Conservation (phyloP, 2,113 vertebrate species). For the Gobiocypris rarus region DNA sequence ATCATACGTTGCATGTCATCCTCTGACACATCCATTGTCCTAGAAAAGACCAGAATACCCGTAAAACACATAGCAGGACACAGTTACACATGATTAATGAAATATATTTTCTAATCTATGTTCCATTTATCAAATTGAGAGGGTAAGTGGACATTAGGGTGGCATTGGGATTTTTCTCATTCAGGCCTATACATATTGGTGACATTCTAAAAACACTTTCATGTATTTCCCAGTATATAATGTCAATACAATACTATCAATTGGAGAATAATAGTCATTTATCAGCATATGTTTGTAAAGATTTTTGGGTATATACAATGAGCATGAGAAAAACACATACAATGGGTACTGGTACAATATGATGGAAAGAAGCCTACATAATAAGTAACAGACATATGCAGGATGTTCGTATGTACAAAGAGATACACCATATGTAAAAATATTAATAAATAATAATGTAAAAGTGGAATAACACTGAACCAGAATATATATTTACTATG, state of each 20-base stretch:
- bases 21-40: neutral
- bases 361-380: neutral
- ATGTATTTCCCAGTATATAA: neutral
- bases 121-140: neutral
- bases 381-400: neutral
- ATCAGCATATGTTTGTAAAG: no score
- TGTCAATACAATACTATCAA: neutral
- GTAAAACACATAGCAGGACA: neutral
- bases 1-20: neutral
- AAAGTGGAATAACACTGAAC: neutral
- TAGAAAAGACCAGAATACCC: neutral
- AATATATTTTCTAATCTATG: neutral
- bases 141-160: neutral
- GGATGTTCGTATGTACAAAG: no score
- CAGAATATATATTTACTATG: neutral
- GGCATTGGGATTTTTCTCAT: neutral
- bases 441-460: slow-evolving; percentile 1
- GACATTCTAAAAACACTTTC: neutral
- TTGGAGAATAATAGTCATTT: neutral
- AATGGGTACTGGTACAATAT: neutral
- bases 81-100: neutral
- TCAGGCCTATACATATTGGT: neutral
- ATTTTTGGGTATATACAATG: neutral
- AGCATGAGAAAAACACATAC: neutral
- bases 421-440: no score